phyloP scores from a whole-genome alignment of 2,797 vertebrate genomes.

The Sebastiscus albofasciatus region DNA sequence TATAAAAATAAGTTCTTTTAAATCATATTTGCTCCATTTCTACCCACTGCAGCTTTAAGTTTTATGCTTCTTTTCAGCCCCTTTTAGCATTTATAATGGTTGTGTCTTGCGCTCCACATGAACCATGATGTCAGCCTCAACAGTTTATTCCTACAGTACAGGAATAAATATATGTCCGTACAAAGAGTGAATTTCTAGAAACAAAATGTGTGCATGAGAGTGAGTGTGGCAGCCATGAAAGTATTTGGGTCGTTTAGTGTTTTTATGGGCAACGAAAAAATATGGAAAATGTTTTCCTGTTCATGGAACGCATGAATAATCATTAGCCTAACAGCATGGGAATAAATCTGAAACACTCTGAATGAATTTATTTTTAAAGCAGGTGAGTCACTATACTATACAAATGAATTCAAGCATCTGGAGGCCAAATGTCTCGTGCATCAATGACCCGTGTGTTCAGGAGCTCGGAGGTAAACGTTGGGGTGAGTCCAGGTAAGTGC shows the following conservation, averaged over 20 bases:
- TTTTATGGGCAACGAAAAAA: conserved; percentile 29
- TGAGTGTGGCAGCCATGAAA: not conserved
- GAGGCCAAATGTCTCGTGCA: conserved; percentile 56
- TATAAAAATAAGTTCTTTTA: too few species aligned
- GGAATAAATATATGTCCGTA: not conserved
- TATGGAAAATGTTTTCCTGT: conserved; percentile 39
- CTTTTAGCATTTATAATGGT: not conserved
- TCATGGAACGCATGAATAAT: conserved; percentile 42
- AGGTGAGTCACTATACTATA: conserved; percentile 29
- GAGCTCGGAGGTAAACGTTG: conserved; percentile 18
- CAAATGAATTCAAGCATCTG: conserved; percentile 60
- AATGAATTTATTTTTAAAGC: conserved; percentile 42
- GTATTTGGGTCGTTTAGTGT: not conserved
- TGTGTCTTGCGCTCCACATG: not conserved
- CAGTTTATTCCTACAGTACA: not conserved
- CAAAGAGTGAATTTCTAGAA: not conserved
- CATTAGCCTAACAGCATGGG: conserved; percentile 9
- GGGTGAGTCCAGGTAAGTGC: conserved; percentile 38
- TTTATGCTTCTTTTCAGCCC: not conserved
- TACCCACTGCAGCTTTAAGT: not conserved
- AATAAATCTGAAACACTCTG: conserved; percentile 28
- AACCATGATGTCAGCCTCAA: not conserved
- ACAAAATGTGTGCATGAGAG: conserved; percentile 1
- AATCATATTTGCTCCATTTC: too few species aligned
- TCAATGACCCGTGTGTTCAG: conserved; percentile 46